phyloP scores from a whole-genome alignment of 2,888 invertebrate species.

The Omphaloscelis lunosa region DNA sequence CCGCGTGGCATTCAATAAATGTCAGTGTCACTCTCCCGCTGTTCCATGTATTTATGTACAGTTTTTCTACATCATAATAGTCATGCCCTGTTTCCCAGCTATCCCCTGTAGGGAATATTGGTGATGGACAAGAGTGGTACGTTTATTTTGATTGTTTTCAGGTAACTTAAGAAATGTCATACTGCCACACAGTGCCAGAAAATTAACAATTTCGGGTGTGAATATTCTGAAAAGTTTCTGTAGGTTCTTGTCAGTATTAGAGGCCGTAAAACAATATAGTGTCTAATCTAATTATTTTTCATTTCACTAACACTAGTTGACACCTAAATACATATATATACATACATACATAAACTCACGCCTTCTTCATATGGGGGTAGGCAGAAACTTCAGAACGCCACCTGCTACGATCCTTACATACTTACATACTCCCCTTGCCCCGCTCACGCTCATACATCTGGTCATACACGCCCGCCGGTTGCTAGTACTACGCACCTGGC shows the following conservation, averaged over 20 bases:
- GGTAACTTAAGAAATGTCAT: not conserved
- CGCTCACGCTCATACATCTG: too few species aligned
- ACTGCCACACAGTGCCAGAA: not conserved
- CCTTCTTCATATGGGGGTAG: too few species aligned
- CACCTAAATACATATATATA: too few species aligned
- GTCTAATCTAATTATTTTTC: too few species aligned
- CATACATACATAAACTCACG: too few species aligned
- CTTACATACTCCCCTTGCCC: too few species aligned
- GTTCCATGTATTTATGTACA: not conserved
- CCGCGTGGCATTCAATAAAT: conserved; percentile 23
- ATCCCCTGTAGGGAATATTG: not conserved
- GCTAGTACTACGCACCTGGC: too few species aligned
- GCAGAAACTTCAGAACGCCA: too few species aligned
- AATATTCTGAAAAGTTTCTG: not conserved
- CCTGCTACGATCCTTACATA: too few species aligned
- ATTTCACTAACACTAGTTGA: too few species aligned
- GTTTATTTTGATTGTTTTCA: not conserved
- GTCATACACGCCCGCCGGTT: too few species aligned
- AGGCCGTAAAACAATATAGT: not conserved
- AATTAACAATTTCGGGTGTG: not conserved
- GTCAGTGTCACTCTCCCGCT: conserved; percentile 5
- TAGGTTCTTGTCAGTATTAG: not conserved
- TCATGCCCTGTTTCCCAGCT: not conserved
- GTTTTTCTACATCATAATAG: conserved; percentile 9
- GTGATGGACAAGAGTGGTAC: not conserved